phyloP scores from a whole-genome alignment of 2,113 vertebrate genomes.

The Craseonycteris thonglongyai region DNA sequence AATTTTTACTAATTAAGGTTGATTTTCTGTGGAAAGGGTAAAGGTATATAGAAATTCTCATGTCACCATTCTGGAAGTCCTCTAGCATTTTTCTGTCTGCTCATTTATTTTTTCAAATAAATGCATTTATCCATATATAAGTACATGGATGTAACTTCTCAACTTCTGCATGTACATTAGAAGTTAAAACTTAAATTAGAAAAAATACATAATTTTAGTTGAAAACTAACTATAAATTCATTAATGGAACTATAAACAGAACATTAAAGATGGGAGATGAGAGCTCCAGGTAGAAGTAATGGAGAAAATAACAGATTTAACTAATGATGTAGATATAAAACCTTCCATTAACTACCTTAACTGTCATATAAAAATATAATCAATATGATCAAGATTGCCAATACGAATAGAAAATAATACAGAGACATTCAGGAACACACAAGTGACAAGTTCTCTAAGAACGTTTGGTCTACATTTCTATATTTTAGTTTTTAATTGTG shows the following conservation, averaged over 20 bases:
- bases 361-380: neutral
- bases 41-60: rapidly evolving
- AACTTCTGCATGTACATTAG: neutral
- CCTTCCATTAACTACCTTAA: neutral
- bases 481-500: neutral
- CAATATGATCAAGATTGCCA: neutral
- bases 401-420: neutral
- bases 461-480: neutral
- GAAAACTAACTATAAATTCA: neutral
- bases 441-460: neutral
- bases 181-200: neutral
- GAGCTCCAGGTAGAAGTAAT: neutral
- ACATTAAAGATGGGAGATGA: neutral
- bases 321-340: neutral
- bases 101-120: neutral
- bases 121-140: neutral
- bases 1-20: neutral
- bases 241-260: neutral
- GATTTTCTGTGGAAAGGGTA: neutral
- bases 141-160: neutral
- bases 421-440: neutral
- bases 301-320: neutral
- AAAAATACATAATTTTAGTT: neutral
- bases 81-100: neutral
- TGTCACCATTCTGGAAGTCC: neutral